Evolutionary conservation across 2,113 vertebrate species (phyloP).

Genomic region (Chaenogobius annularis): DNA sequence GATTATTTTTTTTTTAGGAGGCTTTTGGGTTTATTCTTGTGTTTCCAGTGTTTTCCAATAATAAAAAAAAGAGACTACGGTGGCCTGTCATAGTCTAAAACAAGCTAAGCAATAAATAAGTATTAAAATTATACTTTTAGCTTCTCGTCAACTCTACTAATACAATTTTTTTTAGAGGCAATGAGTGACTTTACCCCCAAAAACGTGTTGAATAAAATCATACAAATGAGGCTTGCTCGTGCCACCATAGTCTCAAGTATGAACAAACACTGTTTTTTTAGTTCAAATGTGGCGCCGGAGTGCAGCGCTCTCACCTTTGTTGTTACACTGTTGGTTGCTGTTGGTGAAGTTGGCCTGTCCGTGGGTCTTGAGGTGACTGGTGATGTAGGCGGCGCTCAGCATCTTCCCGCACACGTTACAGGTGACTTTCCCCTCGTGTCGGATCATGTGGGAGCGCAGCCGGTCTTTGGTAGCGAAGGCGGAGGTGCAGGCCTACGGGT

Average conservation of each 20-base stretch:
- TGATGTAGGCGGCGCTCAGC: constrained; percentile 97
- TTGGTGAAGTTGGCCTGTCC: constrained; percentile 89
- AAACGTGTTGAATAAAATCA: no score
- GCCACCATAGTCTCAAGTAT: no score
- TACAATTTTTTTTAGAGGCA: no score
- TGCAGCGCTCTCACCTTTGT: constrained; percentile 85
- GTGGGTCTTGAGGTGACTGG: constrained; percentile 98
- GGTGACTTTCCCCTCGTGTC: constrained; percentile 97
- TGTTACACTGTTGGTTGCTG: constrained; percentile 84
- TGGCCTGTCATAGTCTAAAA: no score
- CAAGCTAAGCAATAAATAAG: no score
- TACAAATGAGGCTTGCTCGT: no score
- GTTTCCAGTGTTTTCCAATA: no score
- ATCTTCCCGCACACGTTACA: constrained; percentile 99
- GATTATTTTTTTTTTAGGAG: not conserved
- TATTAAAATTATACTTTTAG: no score
- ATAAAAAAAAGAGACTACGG: no score
- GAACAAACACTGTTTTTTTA: not conserved
- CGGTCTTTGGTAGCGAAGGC: constrained; percentile 99
- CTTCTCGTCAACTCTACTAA: no score
- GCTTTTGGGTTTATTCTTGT: not conserved
- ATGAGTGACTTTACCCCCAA: no score
- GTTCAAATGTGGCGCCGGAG: not conserved
- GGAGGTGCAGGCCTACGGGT: constrained; percentile 90
- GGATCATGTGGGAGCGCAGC: constrained; percentile 97